These are phyloP conservation scores for Mionectes macconnelli DNA, from an alignment of 2,113 vertebrate species.

Conservation along the genomic window DNA sequence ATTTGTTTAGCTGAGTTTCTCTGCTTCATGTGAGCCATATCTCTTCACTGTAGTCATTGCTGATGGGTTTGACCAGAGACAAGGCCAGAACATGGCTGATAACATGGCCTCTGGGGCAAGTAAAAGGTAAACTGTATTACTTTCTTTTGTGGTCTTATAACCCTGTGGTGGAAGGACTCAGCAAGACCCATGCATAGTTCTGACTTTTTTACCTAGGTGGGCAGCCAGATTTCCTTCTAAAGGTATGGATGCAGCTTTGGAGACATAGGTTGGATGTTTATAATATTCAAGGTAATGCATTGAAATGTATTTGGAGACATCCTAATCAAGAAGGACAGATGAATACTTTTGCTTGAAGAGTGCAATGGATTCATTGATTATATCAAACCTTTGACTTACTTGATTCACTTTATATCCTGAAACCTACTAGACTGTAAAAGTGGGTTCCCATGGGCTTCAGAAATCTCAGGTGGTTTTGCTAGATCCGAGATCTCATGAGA, in stretches of 20 bases:
- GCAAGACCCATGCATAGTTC: background rate
- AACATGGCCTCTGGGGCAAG: background rate
- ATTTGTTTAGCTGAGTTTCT: background rate
- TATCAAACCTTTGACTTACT: background rate
- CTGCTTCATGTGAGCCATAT: background rate
- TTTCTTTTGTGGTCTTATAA: background rate
- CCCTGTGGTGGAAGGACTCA: background rate
- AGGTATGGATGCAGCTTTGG: background rate
- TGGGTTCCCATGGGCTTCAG: background rate
- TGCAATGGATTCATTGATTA: background rate
- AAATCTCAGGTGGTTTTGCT: background rate
- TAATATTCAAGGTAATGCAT: background rate
- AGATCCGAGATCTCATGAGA: background rate
- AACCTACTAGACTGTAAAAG: background rate
- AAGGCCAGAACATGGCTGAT: background rate
- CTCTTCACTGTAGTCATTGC: background rate
- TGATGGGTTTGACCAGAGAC: background rate
- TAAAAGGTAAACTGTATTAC: background rate
- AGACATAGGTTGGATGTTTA: background rate
- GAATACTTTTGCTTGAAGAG: background rate
- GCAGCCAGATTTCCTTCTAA: background rate
- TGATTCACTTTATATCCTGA: background rate
- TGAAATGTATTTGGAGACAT: background rate
- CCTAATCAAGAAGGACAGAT: background rate
- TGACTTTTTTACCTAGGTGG: background rate